Conservation (phyloP, 1,140 invertebrate species). For the Phymastichus coffea region DNA sequence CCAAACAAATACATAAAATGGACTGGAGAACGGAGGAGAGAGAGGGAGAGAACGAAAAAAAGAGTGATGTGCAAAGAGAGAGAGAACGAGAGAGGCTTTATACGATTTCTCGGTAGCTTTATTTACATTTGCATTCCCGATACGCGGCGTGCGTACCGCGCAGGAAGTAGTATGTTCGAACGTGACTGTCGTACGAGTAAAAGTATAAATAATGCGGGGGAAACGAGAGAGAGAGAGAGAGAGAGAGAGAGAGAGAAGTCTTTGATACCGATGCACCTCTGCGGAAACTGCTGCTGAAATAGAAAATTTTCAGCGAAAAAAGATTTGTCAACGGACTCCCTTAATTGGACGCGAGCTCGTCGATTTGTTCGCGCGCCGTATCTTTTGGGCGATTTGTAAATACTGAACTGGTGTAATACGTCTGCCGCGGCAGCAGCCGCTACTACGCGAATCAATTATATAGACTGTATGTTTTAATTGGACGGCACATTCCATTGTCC, state of each 20-base stretch:
- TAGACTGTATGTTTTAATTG: too few relatives aligned
- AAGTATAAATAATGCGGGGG: slow-evolving; percentile 41
- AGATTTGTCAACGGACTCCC: background rate
- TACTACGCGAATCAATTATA: too few relatives aligned
- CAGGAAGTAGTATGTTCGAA: slow-evolving; percentile 46
- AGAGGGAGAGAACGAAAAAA: background rate
- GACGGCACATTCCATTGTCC: too few relatives aligned
- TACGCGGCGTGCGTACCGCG: slow-evolving; percentile 35
- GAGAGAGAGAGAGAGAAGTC: too few relatives aligned
- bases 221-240: slow-evolving; percentile 24
- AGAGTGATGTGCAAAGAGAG: background rate
- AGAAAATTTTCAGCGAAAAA: background rate
- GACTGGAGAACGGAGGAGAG: background rate
- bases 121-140: slow-evolving; percentile 46
- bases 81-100: background rate
- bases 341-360: too few relatives aligned
- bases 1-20: too few relatives aligned
- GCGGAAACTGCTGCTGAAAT: slow-evolving; percentile 18
- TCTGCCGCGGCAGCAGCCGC: too few relatives aligned
- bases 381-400: too few relatives aligned
- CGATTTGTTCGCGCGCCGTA: too few relatives aligned
- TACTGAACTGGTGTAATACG: too few relatives aligned
- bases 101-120: slow-evolving; percentile 32
- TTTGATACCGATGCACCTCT: too few relatives aligned
- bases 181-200: slow-evolving; percentile 42